Base-by-base conservation (phyloP, 2,888 invertebrate genomes). In the Acholoe squamosa region DNA sequence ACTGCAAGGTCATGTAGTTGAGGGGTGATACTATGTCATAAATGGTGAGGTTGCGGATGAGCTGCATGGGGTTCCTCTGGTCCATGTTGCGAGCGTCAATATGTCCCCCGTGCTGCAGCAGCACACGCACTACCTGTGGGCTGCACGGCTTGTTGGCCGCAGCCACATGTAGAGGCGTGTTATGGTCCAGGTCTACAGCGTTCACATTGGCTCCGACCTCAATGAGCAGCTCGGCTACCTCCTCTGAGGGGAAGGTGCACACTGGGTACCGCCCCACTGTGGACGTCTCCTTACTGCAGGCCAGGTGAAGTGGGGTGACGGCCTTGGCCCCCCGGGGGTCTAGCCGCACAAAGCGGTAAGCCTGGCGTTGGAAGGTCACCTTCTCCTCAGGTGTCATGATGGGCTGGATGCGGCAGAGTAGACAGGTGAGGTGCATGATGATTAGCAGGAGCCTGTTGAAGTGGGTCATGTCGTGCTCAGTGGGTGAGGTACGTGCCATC, bases 141-240 rank as follows among this genome's bases (percentile, higher is more conserved):
- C 97, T 97, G 94, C 97, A 97, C 0, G 97, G 97, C 91, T 97
- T 97, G 96, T 97, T 97, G 77, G 94, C 94, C 92, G 98, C 98
- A 0, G 97, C 97, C 91, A 98, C 96, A 95, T 99, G 99, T 89
- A 99, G 97, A 19, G 98, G 98, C 31, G 98, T 98, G 96, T 98
- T 98, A 31, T 98, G 98, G 91, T 97, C 97, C 89, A 97, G 97
- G 96, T 99, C 99, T 0, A 97, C 96, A 0, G 97, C 97, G 96
- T 97, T 97, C 0, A 98, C 97, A 96, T 97, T 97, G 0, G 98
- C 98, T 19, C 98, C 99, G 34, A 98, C 98, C 93, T 97, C 97
- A 19, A 93, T 86, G 43, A 93, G 89, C 91, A 98, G 97, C 93
- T 98, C 97, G 93, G 97, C 97, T 10, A 98, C 97, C 92, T 98